Percentiles rank a stretch among this genome's conserved stretches.
phyloP scores from a whole-genome alignment of 2,888 invertebrate genomes.

The Malthinus flaveolus region DNA sequence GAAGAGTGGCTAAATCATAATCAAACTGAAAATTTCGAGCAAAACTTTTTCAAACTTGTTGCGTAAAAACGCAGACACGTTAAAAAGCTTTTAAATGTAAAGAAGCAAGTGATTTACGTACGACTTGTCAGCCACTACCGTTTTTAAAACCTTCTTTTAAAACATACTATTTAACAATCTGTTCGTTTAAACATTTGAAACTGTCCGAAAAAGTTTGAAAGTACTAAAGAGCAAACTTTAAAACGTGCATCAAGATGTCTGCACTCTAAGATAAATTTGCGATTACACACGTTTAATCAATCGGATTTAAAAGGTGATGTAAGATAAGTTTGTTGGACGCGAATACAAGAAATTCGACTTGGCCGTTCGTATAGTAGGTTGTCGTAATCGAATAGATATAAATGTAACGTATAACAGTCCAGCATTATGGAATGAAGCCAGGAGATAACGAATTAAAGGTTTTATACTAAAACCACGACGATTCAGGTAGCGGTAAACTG shows the following conservation, averaged over 20 bases:
- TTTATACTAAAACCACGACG: conserved; percentile 44
- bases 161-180: background rate
- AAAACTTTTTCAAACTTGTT: background rate
- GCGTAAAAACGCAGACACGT: background rate
- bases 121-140: background rate
- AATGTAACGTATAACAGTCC: conserved; percentile 29
- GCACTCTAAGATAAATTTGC: too few relatives aligned
- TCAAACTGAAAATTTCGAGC: too few relatives aligned
- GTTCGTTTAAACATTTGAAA: background rate
- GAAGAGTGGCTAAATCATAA: too few relatives aligned
- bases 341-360: background rate
- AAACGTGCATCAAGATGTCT: too few relatives aligned
- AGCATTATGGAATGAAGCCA: conserved; percentile 42
- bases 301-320: conserved; percentile 1
- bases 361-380: conserved; percentile 2
- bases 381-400: conserved; percentile 18
- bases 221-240: background rate
- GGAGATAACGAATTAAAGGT: conserved; percentile 47
- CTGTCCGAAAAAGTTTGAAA: background rate
- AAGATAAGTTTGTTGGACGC: too few relatives aligned
- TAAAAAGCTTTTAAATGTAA: background rate
- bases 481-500: conserved; percentile 50
- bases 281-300: conserved; percentile 10
- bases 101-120: background rate
- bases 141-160: background rate